Conservation (phyloP, 53 echinoderm and acorn worm genomes). For the Paelopatides confundens region DNA sequence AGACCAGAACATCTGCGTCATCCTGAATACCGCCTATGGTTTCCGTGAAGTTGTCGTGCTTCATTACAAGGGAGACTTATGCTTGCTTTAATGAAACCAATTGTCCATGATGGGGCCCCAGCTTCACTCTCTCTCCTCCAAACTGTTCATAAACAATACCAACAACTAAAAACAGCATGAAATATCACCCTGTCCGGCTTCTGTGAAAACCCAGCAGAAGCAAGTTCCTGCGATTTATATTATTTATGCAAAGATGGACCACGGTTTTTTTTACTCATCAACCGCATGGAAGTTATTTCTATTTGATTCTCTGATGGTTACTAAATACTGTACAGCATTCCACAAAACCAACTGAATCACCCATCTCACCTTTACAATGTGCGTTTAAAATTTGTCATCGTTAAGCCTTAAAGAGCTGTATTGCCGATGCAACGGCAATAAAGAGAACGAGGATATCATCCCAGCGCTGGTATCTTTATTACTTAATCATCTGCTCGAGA, state of each 20-base stretch:
- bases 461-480: conserved; percentile 7
- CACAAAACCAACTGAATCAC: neutral
- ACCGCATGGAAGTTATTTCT: neutral
- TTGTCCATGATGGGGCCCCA: neutral
- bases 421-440: neutral
- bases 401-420: neutral
- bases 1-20: neutral
- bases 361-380: neutral
- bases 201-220: neutral
- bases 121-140: neutral
- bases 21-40: neutral
- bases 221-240: neutral
- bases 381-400: conserved; percentile 10
- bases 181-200: neutral
- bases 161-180: neutral
- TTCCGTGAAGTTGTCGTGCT: neutral
- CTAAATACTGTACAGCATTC: conserved; percentile 9
- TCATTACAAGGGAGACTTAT: neutral
- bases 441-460: neutral
- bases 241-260: neutral
- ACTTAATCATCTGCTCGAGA: conserved; percentile 30
- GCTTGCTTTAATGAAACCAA: neutral
- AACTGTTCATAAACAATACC: neutral
- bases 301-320: neutral
- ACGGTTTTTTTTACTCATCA: neutral